Percentiles rank a stretch among this genome's conserved stretches.
phyloP scores from a whole-genome alignment of 53 echinoderm and acorn worm genomes.

The Temnopleurus reevesii region DNA sequence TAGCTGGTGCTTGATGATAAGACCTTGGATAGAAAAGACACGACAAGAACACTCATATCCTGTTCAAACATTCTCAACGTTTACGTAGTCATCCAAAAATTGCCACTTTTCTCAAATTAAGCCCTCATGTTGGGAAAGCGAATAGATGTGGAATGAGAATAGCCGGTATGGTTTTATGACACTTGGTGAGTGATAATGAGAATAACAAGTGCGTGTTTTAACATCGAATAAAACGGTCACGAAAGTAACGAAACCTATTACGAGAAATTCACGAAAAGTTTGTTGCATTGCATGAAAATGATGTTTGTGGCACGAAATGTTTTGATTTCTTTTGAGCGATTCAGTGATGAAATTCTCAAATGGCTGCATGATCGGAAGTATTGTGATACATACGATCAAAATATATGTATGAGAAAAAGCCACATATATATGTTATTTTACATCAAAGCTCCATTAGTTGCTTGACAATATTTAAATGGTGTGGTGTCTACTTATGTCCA shows the following conservation, averaged over 20 bases:
- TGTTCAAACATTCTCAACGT: constrained; percentile 49
- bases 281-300: not conserved
- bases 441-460: no score
- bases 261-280: constrained; percentile 13
- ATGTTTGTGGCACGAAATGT: not conserved
- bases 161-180: constrained; percentile 39
- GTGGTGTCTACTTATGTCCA: no score
- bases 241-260: constrained; percentile 30
- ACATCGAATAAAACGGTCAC: constrained; percentile 19
- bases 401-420: no score
- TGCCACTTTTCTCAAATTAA: constrained; percentile 62
- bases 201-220: constrained; percentile 30
- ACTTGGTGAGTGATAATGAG: constrained; percentile 40
- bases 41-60: constrained; percentile 50
- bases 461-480: no score
- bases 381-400: no score
- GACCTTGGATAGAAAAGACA: constrained; percentile 35
- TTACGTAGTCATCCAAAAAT: constrained; percentile 60
- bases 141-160: constrained; percentile 31
- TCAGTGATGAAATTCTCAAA: not conserved
- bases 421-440: no score
- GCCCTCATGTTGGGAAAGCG: constrained; percentile 39
- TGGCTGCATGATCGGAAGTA: no score
- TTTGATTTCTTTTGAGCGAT: not conserved
- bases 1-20: not conserved